These are phyloP conservation scores for Tanytarsus gracilentus DNA, from an alignment of 2,888 invertebrate species.

Conservation along the genomic window DNA sequence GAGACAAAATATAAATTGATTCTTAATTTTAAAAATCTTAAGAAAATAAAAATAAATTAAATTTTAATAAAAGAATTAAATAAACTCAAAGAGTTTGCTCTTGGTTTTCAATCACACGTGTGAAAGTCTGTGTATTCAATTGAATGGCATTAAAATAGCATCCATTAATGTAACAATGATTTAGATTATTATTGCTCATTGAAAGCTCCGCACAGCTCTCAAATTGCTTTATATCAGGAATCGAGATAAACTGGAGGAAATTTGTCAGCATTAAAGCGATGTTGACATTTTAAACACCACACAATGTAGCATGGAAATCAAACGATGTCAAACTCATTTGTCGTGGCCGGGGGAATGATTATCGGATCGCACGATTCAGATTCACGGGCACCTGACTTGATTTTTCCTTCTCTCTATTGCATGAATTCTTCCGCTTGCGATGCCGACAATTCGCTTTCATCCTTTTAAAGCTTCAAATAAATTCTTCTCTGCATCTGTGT, in stretches of 20 bases:
- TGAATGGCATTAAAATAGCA: too few species aligned
- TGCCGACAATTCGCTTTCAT: not conserved
- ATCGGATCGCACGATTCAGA: too few species aligned
- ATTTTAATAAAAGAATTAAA: too few species aligned
- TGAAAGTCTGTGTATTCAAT: too few species aligned
- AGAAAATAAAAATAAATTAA: too few species aligned
- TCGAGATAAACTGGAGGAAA: not conserved
- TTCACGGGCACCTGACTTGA: constrained; percentile 15
- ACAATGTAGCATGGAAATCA: constrained; percentile 18
- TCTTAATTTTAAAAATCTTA: too few species aligned
- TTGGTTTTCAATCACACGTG: too few species aligned
- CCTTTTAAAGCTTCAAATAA: constrained; percentile 17
- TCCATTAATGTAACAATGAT: too few species aligned
- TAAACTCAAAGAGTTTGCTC: too few species aligned
- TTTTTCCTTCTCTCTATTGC: not conserved
- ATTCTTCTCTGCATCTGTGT: constrained; percentile 20
- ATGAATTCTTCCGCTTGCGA: not conserved
- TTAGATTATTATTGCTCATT: not conserved
- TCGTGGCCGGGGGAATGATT: constrained; percentile 5
- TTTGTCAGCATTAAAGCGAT: constrained; percentile 6
- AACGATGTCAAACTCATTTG: constrained; percentile 24
- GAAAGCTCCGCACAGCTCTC: not conserved
- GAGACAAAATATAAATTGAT: too few species aligned
- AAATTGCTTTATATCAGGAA: not conserved
- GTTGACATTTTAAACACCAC: constrained; percentile 12